Conservation (phyloP, 2,888 invertebrate genomes). For the Drosophila suboccidentalis region DNA sequence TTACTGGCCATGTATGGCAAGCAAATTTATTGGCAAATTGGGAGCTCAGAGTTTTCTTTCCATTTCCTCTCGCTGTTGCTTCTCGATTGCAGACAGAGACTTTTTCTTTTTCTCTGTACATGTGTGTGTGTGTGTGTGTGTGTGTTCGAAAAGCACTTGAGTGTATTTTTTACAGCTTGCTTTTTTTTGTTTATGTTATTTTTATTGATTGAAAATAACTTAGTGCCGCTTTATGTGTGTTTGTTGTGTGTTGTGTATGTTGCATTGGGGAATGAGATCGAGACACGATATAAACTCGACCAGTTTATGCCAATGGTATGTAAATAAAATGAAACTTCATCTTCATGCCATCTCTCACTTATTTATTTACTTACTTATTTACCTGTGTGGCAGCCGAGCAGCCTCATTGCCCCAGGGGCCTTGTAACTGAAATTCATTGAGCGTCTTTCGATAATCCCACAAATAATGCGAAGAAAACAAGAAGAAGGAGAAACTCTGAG, state of each 20-base stretch:
- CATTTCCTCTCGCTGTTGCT: conserved; percentile 44
- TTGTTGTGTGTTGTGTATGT: conserved; percentile 25
- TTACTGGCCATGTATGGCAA: conserved; percentile 71
- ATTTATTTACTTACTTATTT: conserved; percentile 2
- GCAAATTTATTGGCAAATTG: conserved; percentile 81
- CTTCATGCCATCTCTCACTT: conserved; percentile 12
- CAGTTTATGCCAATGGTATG: conserved; percentile 74
- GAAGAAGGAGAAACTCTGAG: neutral
- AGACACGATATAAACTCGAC: conserved; percentile 62
- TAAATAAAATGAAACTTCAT: conserved; percentile 64
- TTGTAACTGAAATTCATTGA: conserved; percentile 54
- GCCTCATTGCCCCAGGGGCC: conserved; percentile 31
- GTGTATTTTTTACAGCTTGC: conserved; percentile 75
- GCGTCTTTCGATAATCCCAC: conserved; percentile 56
- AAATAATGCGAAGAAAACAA: conserved; percentile 34
- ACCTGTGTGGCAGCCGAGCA: conserved; percentile 16
- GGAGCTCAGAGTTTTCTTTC: conserved; percentile 73
- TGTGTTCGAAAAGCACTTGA: conserved; percentile 64
- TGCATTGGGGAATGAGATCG: conserved; percentile 20
- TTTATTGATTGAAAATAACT: conserved; percentile 81
- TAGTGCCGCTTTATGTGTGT: conserved; percentile 72
- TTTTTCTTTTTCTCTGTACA: conserved; percentile 15
- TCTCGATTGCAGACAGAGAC: conserved; percentile 5
- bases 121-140: conserved; percentile 14
- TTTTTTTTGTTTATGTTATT: conserved; percentile 75